Evolutionary conservation across 64 coral and sea anemone species (phyloP), one percentile per base, ranked within the genome.

Genomic region (Astreopora myriophthalma): DNA sequence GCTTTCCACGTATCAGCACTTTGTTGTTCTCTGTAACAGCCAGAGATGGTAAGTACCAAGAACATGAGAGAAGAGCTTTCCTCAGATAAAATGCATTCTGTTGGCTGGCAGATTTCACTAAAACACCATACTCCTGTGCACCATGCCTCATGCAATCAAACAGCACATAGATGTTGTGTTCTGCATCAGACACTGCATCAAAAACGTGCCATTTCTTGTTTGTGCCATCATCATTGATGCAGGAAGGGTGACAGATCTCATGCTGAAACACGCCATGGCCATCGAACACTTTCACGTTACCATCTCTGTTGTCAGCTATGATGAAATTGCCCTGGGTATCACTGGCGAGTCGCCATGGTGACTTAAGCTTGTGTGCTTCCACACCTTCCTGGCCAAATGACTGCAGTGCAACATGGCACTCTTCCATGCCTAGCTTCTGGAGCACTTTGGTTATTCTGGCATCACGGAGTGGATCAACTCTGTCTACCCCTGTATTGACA

Each of bases 201-300:
- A 1, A 3, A 25, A 77, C 65, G 1, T 19, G 8, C 27, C 27
- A 25, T 13, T 70, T 34, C 14, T 11, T 70, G 4, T 3, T 27
- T 6, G 2, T 29, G 31, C 67, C 14, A 70, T 70, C 7, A 70
- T 70, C 67, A 58, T 58, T 58, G 0, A 39, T n/a, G n/a, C 10
- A 17, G 67, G 28, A 17, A 24, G 2, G 11, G 0, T 1, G 40
- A 44, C 6, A 6, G 6, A 11, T 8, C 40, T 44, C 1, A 44
- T 44, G 39, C 39, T 42, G 5, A 42, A 42, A 42, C 39, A 7
- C 9, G 39, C 39, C 39, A 42, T 25, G 29, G 29, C 17, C 48
- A 57, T 80, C 76, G 33, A 80, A 94, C 9, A 94, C 58, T 84
- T 94, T 94, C 5, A 94, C 60, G 0, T 38, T 61, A 23, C 51